phyloP scores from a whole-genome alignment of 2,113 vertebrate species.

The Mustelus asterias region DNA sequence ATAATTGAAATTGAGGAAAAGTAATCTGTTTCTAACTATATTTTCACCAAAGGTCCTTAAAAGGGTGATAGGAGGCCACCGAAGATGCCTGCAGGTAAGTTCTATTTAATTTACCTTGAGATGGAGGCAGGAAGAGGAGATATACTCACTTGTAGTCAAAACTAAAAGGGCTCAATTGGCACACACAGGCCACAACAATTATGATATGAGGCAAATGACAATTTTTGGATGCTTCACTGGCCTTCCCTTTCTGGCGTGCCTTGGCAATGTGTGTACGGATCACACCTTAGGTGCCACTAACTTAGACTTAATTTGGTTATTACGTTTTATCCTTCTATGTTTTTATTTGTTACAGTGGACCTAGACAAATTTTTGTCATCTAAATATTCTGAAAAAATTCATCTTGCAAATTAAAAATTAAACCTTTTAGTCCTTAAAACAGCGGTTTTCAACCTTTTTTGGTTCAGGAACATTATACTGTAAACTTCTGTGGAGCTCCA shows the following conservation, averaged over 20 bases:
- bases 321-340: not conserved
- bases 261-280: not conserved
- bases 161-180: not conserved
- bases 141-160: not conserved
- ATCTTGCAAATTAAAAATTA: not conserved
- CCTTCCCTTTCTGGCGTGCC: not conserved
- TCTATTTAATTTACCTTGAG: not conserved
- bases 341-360: not conserved
- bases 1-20: not conserved
- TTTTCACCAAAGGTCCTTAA: too few relatives aligned
- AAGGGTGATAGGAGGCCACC: not conserved
- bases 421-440: not conserved
- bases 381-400: not conserved
- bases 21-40: not conserved
- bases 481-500: not conserved
- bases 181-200: not conserved
- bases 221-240: not conserved
- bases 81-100: not conserved
- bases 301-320: not conserved
- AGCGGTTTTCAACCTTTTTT: not conserved
- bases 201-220: not conserved
- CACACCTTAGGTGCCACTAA: not conserved
- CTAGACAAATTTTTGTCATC: not conserved
- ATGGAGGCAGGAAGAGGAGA: not conserved
- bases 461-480: not conserved